These are phyloP conservation scores for Andrena minutula DNA, from an alignment of 2,888 invertebrate species.

Conservation along the genomic window DNA sequence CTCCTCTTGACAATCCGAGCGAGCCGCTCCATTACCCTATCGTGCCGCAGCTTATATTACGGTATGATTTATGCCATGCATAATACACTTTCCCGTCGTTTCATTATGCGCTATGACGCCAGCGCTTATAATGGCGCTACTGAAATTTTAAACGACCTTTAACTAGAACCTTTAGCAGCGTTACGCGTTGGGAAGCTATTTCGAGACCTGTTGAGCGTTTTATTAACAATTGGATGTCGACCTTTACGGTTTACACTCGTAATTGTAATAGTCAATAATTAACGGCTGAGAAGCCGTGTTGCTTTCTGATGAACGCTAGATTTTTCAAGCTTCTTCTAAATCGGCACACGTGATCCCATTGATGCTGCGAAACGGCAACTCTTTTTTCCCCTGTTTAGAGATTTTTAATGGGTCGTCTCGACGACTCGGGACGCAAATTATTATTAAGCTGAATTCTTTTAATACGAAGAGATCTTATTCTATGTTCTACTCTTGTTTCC, in stretches of 20 bases:
- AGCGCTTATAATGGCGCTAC: slow-evolving; percentile 20
- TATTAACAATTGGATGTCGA: slow-evolving; percentile 16
- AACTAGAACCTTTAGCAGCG: slow-evolving; percentile 12
- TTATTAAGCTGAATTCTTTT: too few species aligned
- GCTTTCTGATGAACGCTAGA: neutral
- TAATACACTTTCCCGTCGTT: slow-evolving; percentile 29
- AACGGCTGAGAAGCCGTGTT: neutral
- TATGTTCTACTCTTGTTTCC: too few species aligned
- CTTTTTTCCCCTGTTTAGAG: too few species aligned
- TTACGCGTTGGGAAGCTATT: slow-evolving; percentile 25
- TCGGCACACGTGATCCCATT: too few species aligned
- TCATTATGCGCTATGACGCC: neutral
- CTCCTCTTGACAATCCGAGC: too few species aligned
- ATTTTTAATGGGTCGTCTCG: too few species aligned
- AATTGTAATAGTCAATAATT: neutral
- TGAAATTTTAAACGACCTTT: slow-evolving; percentile 39
- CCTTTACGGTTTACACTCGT: too few species aligned
- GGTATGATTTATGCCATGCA: slow-evolving; percentile 21
- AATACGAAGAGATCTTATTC: too few species aligned
- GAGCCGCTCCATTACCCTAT: neutral
- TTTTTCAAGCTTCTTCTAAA: neutral
- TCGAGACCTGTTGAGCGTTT: slow-evolving; percentile 18
- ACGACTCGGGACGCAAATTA: too few species aligned
- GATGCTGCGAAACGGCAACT: too few species aligned
- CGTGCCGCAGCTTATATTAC: neutral